Percentiles rank a stretch among this genome's conserved stretches.
Evolutionary conservation across 2,113 vertebrate species (phyloP).

Genomic region (Ifrita kowaldi): DNA sequence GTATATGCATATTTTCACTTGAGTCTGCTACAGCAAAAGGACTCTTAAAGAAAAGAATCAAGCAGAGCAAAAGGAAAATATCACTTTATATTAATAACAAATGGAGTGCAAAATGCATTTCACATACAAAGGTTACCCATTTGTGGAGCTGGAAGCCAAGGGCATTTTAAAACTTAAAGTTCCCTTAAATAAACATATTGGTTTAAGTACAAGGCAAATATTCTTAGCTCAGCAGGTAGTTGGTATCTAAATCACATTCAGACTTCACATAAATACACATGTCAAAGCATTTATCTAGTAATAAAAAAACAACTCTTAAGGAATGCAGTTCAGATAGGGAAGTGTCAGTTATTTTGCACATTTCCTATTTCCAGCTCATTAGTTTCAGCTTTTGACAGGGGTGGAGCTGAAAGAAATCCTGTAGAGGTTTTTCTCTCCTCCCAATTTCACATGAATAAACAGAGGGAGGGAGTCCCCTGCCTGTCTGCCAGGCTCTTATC

Average conservation of each 20-base stretch:
- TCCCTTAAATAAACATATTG: slow-evolving; percentile 55
- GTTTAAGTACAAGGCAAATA: slow-evolving; percentile 58
- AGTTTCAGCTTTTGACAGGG: slow-evolving; percentile 66
- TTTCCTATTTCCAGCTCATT: slow-evolving; percentile 62
- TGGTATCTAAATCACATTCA: slow-evolving; percentile 66
- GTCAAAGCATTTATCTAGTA: slow-evolving; percentile 68
- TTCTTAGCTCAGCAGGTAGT: slow-evolving; percentile 65
- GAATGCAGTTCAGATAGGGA: slow-evolving; percentile 61
- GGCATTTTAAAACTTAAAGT: slow-evolving; percentile 48
- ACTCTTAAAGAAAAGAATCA: not conserved
- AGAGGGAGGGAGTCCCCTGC: slow-evolving; percentile 61
- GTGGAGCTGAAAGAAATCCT: slow-evolving; percentile 66
- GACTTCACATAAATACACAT: slow-evolving; percentile 58
- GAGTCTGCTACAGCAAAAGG: not conserved
- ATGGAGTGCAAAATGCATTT: slow-evolving; percentile 2
- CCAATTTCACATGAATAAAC: slow-evolving; percentile 64
- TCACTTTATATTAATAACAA: slow-evolving; percentile 46
- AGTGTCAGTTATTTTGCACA: slow-evolving; percentile 46
- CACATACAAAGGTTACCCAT: slow-evolving; percentile 10
- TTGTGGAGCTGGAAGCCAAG: slow-evolving; percentile 22
- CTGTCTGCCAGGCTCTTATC: slow-evolving; percentile 59
- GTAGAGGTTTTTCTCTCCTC: slow-evolving; percentile 63
- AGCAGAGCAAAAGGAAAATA: slow-evolving; percentile 44
- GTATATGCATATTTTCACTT: not conserved
- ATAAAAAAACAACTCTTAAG: slow-evolving; percentile 62